A percentile compares a stretch with the other conserved stretches of the same genome.
phyloP scores from a whole-genome alignment of 2,888 invertebrate species.

The Hyppa rectilinea region DNA sequence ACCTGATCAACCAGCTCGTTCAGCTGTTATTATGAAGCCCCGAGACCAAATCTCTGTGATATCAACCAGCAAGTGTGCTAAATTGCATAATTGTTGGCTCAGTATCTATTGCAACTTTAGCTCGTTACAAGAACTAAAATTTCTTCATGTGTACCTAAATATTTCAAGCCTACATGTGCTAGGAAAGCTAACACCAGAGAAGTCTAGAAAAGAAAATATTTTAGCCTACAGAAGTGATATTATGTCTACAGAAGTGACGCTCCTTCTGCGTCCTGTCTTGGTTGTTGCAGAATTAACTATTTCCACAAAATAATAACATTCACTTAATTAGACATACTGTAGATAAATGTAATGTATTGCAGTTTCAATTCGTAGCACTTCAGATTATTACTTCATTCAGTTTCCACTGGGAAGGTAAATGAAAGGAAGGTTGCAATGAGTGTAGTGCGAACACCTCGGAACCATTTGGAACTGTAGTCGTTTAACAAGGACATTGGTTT shows the following conservation, averaged over 20 bases:
- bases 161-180: neutral
- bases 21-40: no score
- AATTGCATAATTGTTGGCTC: constrained; percentile 4
- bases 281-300: neutral
- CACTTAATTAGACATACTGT: neutral
- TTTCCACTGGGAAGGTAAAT: constrained; percentile 33
- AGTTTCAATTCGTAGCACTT: constrained; percentile 27
- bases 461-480: constrained; percentile 11
- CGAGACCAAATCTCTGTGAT: no score
- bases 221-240: neutral
- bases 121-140: neutral
- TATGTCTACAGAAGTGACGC: neutral
- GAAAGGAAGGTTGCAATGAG: constrained; percentile 50
- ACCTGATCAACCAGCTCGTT: no score
- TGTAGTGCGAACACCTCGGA: constrained; percentile 23
- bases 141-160: neutral
- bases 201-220: neutral
- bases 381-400: constrained; percentile 25
- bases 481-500: constrained; percentile 38
- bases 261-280: neutral
- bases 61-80: neutral
- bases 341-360: neutral
- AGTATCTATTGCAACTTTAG: neutral
- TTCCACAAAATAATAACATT: neutral
- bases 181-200: neutral